Evolutionary conservation across 2,797 vertebrate genomes (phyloP), one percentile per base, ranked within the genome.

Genomic region (Podarcis lilfordi): DNA sequence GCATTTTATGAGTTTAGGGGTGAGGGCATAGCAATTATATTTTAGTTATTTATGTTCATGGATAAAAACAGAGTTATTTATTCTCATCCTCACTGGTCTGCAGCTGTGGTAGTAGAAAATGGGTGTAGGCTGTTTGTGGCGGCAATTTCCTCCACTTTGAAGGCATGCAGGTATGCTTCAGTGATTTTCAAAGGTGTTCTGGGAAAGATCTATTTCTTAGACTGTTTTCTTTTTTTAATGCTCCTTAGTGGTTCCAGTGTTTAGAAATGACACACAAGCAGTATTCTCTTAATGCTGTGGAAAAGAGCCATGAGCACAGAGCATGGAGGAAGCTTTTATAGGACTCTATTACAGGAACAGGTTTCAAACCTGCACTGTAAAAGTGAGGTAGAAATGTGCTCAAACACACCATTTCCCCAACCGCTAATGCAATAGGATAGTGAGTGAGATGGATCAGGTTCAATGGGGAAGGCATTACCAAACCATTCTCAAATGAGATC

Each of bases 171-270:
- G 21, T 61, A 78, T 75, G 68, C n/a, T 80, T 86, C 3, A 0
- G 23, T 78, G 88, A 90, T 93, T 93, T 92, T 93, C 86, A 93
- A 85, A 92, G 72, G 61, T 88, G 85, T 69, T 89, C n/a, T 86
- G 13, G 17, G 40, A 89, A 92, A 74, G 59, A 94, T 76, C 17
- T 90, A 55, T 72, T 88, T 87, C 66, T 72, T 86, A 89, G 66
- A 84, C 8, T 37, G 29, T 86, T 83, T 91, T 86, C 13, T 88
- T 83, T 91, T 91, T 84, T 37, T 10, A 83, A 85, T 80, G 80
- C 69, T 80, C 59, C 81, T 92, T 86, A 80, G 87, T 89, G 72
- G 90, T 29, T 93, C 89, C 82, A 71, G 45, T 84, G 71, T 69
- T 10, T 5, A 76, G 61, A 85, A 75, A 85, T 86, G 23, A 87